Evolutionary conservation across 1,140 invertebrate genomes (phyloP), one percentile per base, ranked within the genome.

Genomic region (Leguminivora glycinivorella): DNA sequence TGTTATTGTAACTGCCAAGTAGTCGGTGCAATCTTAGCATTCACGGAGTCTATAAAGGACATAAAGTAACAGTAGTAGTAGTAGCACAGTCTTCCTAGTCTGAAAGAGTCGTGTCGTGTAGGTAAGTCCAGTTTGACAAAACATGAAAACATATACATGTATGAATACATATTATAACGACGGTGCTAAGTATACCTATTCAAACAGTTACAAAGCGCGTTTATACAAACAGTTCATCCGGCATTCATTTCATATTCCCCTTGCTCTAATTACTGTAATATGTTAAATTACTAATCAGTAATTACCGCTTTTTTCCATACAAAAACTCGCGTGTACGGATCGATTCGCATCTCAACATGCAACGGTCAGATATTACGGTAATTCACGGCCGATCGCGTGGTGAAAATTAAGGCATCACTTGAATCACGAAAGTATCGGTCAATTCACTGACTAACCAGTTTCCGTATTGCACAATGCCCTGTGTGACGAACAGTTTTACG

Each of bases 301-400:
- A 63, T 63, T 31, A 63, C 25, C 26, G 31, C 26, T 0, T 63
- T 34, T 63, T 31, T 14, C 26, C 6, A 14, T n/a, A 63, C 12
- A 66, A 72, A 69, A 75, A 67, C 24, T 72, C 58, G 73, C 71
- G 69, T 79, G 72, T 66, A 26, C 17, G 52, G 63, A 70, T 69
- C 52, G 68, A 71, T 69, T 73, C 63, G 69, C 71, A 79, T 75
- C 58, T 29, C 10, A 66, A 63, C 74, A 80, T 79, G 81, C 76
- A 83, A 87, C 83, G 83, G 82, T 84, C 83, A 84, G 70, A 17
- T 75, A 71, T 82, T 87, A 84, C 81, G 77, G 84, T 84, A 81
- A 84, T 71, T 70, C 60, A 67, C 22, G 63, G 71, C 31, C 22
- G 73, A 76, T 83, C 75, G 83, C 83, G 84, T 85, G 84, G 70